These are phyloP conservation scores for Keiferia lycopersicella DNA, from an alignment of 2,888 invertebrate genomes.

Conservation along the genomic window DNA sequence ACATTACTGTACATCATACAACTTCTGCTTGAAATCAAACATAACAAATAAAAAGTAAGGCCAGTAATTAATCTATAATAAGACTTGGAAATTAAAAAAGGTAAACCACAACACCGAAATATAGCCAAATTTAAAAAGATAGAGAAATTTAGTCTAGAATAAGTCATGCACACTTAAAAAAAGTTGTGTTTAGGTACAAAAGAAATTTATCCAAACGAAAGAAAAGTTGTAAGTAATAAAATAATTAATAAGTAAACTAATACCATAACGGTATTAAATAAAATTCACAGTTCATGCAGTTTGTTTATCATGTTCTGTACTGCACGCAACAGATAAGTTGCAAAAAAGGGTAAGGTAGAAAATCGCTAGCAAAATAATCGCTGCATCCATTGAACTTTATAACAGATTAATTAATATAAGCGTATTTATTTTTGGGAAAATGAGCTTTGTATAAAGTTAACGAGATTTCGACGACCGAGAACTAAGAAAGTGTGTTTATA, in stretches of 20 bases:
- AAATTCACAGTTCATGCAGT: slow-evolving; percentile 1
- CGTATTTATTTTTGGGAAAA: neutral
- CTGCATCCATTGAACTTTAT: neutral
- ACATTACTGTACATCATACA: too few species aligned
- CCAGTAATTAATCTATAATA: neutral
- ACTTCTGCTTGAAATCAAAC: neutral
- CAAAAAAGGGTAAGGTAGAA: neutral
- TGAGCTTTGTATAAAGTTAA: neutral
- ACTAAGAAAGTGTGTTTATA: too few species aligned
- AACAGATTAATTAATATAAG: neutral
- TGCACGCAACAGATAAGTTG: slow-evolving; percentile 6
- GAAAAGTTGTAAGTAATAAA: slow-evolving; percentile 3
- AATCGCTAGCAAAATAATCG: neutral
- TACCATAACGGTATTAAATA: slow-evolving; percentile 1
- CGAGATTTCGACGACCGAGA: too few species aligned
- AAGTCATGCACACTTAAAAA: slow-evolving; percentile 1
- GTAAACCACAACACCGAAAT: slow-evolving; percentile 12
- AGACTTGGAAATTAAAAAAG: neutral
- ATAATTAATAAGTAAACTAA: neutral
- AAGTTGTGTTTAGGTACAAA: neutral
- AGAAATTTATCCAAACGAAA: neutral
- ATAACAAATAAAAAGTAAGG: neutral
- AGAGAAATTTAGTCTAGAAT: slow-evolving; percentile 3
- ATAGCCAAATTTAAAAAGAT: slow-evolving; percentile 7
- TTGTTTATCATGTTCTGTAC: neutral